These are phyloP conservation scores for Gavialis gangeticus DNA, from an alignment of 2,113 vertebrate species.

Conservation along the genomic window DNA sequence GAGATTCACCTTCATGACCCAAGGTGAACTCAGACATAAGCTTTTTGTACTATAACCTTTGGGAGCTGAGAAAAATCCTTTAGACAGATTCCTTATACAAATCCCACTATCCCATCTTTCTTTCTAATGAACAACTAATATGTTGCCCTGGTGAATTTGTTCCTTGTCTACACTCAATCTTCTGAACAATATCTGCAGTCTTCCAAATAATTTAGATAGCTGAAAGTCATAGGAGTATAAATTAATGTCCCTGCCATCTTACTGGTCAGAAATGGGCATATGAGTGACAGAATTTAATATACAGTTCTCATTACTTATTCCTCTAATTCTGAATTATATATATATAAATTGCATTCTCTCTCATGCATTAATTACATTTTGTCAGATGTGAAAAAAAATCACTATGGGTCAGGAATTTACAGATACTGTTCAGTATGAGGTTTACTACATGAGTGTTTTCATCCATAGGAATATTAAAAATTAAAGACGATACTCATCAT, in stretches of 20 bases:
- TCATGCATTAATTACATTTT: not conserved
- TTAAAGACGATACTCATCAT: not conserved
- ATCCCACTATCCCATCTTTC: not conserved
- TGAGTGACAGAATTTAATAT: not conserved
- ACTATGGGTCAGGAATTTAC: not conserved
- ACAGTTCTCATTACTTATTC: not conserved
- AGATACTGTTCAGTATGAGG: not conserved
- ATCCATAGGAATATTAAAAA: not conserved
- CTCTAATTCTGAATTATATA: not conserved
- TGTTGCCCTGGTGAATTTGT: not conserved
- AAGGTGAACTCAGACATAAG: not conserved
- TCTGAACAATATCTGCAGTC: not conserved
- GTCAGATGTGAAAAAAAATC: not conserved
- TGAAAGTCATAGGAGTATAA: not conserved
- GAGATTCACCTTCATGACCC: not conserved
- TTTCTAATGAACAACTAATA: not conserved
- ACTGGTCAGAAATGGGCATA: not conserved
- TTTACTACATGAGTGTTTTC: not conserved
- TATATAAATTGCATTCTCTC: not conserved
- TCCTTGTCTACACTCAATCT: not conserved
- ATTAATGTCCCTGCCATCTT: not conserved
- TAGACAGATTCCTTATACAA: conserved; percentile 21
- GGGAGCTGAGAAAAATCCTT: conserved; percentile 18
- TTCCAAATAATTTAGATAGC: not conserved
- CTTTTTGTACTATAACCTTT: not conserved